Base-by-base conservation (phyloP, 1,140 invertebrate genomes). In the Diplogasteroides magnus region DNA sequence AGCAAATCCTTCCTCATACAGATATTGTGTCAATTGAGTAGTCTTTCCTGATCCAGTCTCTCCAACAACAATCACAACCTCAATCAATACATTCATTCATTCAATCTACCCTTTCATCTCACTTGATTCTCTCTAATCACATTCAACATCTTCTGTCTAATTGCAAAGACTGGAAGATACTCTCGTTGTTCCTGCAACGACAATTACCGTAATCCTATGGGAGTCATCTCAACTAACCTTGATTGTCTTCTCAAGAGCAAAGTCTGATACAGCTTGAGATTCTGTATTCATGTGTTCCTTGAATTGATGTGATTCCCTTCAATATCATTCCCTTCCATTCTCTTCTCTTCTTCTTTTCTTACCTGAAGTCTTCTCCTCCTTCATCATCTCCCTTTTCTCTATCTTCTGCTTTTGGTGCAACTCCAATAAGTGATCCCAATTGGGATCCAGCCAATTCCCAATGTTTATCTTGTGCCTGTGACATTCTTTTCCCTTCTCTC, bases 31-130 rank as follows among this genome's bases (percentile, higher is more conserved):
- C n/a, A 99, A 85, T 83, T 98, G 96, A 0, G 94, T 98, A 0
- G 96, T 99, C 85, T 99, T 99, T 58, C 96, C 97, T 78, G 92
- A 95, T 19, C 97, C 97, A 26, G 97, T 99, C 86, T 99, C 97
- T 77, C 96, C 93, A 6, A 82, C 81, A 48, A 82, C 74, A 28
- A 82, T 74, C 13, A 82, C 77, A 2, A 82, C 80, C 37, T 48
- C 6, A 48, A 48, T 6, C 6, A 19, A 48, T 48, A n/a, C n/a
- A n/a, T n/a, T n/a, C n/a, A n/a, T n/a, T n/a, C n/a, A n/a, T n/a
- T n/a, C n/a, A n/a, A n/a, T n/a, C n/a, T n/a, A n/a, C n/a, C n/a
- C n/a, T n/a, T n/a, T 48, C 37, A 6, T 11, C 37, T 6, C 6
- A 48, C 37, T 19, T 63, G 72, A 63, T 83, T 82, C 28, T 82